Evolutionary conservation across 2,888 invertebrate species (phyloP), one percentile per base, ranked within the genome.

Genomic region (Spodoptera exigua): DNA sequence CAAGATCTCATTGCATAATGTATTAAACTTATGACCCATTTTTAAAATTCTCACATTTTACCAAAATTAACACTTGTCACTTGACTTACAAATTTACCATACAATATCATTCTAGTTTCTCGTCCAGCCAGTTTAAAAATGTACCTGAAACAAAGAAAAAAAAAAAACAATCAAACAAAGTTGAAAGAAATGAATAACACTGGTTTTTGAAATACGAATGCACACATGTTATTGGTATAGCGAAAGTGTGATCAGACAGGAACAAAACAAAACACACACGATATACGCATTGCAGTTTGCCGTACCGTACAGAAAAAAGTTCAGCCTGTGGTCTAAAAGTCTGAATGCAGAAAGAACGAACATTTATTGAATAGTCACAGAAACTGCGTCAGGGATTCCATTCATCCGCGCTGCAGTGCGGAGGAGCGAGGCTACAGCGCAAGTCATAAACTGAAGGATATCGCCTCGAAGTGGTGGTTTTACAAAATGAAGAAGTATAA

Each of bases 281-380:
- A 5, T 40, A 35, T 46, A 53, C 59, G 59, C 56, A 70, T 13
- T 63, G 75, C 51, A 63, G 64, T 46, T 14, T 27, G 27, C 27
- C 27, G 27, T 27, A 18, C 18, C 18, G 2, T 3, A 2, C 63
- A 34, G 32, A 46, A 13, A 61, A 41, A 41, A 55, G 40, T 58
- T 49, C 47, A 45, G 52, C 44, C 52, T 49, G 40, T 53, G 48
- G 21, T 53, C 40, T 62, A 45, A 52, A 62, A 45, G 17, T 53
- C 40, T 62, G 47, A 52, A 62, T 49, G 44, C 55, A 64, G 45
- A 61, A 70, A 63, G 64, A 64, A 64, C 55, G 65, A 69, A 76
- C 57, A 76, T 76, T 80, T 82, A 82, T 80, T 78, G 74, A 79
- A 83, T 76, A 61, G 70, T 73, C 65, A 65, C 58, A 68, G 69